Evolutionary conservation across 2,888 invertebrate genomes (phyloP).

Genomic region (Frankliniella fusca): DNA sequence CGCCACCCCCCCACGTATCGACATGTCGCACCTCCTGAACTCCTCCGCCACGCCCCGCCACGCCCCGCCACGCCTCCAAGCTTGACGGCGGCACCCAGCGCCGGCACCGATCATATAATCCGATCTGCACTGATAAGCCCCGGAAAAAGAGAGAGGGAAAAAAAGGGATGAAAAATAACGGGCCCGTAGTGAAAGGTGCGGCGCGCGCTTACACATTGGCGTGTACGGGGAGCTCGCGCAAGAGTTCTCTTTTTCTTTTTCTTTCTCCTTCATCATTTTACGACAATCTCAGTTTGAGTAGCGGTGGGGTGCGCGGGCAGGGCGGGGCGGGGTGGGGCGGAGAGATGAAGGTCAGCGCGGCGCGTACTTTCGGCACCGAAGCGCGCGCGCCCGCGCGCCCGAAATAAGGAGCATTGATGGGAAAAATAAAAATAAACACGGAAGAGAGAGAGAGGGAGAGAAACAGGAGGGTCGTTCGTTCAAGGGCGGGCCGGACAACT

Average conservation of each 20-base stretch:
- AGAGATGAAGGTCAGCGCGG: not conserved
- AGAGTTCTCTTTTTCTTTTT: no score
- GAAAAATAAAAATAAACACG: not conserved
- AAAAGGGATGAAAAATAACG: no score
- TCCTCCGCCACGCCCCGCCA: not conserved
- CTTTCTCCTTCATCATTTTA: not conserved
- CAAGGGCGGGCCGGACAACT: not conserved
- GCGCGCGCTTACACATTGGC: no score
- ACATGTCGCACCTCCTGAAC: not conserved
- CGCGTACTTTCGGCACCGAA: not conserved
- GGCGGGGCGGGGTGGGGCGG: not conserved
- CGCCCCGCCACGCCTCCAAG: not conserved
- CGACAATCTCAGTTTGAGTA: not conserved
- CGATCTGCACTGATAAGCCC: no score
- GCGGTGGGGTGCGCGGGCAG: not conserved
- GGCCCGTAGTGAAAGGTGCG: no score
- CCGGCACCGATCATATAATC: no score
- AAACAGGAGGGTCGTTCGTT: no score
- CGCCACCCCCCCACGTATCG: not conserved
- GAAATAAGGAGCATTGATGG: not conserved
- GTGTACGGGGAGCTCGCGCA: no score
- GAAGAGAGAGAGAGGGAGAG: no score
- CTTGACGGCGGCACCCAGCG: no score
- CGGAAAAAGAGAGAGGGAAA: no score
- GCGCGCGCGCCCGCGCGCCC: not conserved